These are phyloP conservation scores for Odontothrips loti DNA, from an alignment of 2,888 invertebrate genomes.

Conservation along the genomic window DNA sequence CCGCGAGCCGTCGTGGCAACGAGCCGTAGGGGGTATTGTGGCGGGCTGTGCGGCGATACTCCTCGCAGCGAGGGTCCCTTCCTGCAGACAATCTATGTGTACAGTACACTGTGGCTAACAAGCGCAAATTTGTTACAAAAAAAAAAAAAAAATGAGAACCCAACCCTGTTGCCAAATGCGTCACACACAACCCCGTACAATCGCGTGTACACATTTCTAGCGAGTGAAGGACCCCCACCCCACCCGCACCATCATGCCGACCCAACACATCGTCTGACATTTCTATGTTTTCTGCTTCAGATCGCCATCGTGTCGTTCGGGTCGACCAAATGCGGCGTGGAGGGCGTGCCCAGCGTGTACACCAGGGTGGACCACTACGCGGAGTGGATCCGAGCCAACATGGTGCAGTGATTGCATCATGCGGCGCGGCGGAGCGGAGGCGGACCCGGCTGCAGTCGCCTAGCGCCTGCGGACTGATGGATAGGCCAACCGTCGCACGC, in stretches of 20 bases:
- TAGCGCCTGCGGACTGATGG: background rate
- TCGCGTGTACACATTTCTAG: too few relatives aligned
- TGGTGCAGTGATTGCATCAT: background rate
- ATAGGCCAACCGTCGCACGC: background rate
- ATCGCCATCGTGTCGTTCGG: slow-evolving; percentile 76
- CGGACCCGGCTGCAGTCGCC: background rate
- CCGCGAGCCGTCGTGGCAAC: too few relatives aligned
- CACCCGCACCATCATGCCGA: background rate
- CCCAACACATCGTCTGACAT: background rate
- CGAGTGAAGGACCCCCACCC: too few relatives aligned
- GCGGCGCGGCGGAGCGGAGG: background rate
- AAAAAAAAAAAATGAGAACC: too few relatives aligned
- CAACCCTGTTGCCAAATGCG: too few relatives aligned
- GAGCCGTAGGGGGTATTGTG: background rate
- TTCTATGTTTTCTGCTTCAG: slow-evolving; percentile 46
- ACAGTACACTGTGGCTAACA: too few relatives aligned
- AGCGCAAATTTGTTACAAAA: too few relatives aligned
- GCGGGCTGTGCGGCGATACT: background rate
- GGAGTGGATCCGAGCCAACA: slow-evolving; percentile 69
- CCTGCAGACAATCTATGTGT: too few relatives aligned
- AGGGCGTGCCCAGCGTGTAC: slow-evolving; percentile 71
- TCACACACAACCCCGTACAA: too few relatives aligned
- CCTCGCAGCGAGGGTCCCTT: background rate
- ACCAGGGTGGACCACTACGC: slow-evolving; percentile 69
- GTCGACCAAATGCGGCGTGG: slow-evolving; percentile 69